A percentile compares a stretch with the other conserved stretches of the same genome.
These are phyloP conservation scores for Brachionus calyciflorus DNA, from an alignment of 1,140 invertebrate genomes.

Conservation along the genomic window DNA sequence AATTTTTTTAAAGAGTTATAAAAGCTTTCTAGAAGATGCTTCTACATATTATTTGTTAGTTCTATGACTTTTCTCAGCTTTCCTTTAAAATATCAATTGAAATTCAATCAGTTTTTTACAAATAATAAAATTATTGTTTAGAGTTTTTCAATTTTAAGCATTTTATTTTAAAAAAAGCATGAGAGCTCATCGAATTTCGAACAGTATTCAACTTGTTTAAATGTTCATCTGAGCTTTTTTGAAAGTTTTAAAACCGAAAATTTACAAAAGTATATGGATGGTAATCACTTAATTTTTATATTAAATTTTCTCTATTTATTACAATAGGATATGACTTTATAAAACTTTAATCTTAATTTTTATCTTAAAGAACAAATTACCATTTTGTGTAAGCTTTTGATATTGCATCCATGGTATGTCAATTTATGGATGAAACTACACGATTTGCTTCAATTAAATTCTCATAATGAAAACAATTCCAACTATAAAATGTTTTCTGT, in stretches of 20 bases:
- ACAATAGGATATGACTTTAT: no score
- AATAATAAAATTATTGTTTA: no score
- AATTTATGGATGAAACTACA: slow-evolving; percentile 36
- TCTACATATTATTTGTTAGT: no score
- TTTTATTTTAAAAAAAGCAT: not conserved
- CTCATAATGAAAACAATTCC: not conserved
- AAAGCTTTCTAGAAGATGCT: no score
- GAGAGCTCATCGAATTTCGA: slow-evolving; percentile 7
- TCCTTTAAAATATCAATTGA: no score
- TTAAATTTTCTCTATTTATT: no score
- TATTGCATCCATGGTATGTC: slow-evolving; percentile 19
- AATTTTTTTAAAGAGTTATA: no score
- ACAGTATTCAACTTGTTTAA: slow-evolving; percentile 19
- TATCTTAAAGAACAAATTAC: slow-evolving; percentile 19
- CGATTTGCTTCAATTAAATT: not conserved
- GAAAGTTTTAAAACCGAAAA: not conserved
- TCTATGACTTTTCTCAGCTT: no score
- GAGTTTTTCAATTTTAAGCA: not conserved
- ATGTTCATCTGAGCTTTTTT: slow-evolving; percentile 13
- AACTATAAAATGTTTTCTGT: not conserved
- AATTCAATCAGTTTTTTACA: no score
- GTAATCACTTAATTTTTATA: not conserved
- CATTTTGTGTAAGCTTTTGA: slow-evolving; percentile 10
- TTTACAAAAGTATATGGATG: slow-evolving; percentile 17
- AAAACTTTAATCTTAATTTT: no score